These are phyloP conservation scores for Philotrypesis tridentata DNA, from an alignment of 1,140 invertebrate genomes.

Conservation along the genomic window DNA sequence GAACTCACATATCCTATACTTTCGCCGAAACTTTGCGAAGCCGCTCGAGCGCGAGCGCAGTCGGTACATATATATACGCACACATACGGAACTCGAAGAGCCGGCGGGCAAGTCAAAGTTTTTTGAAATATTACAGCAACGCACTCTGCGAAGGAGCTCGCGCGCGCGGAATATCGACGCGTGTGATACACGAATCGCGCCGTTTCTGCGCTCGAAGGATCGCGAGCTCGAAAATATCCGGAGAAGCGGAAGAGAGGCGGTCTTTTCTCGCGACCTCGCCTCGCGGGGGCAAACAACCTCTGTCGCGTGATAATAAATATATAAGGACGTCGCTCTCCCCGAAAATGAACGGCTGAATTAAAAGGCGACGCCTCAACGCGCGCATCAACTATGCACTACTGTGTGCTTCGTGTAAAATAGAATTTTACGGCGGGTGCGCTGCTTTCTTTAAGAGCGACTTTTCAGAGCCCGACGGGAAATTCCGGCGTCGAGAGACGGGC, in stretches of 20 bases:
- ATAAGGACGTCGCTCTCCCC: too few relatives aligned
- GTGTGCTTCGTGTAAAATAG: background rate
- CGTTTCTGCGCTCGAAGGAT: too few relatives aligned
- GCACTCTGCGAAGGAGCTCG: too few relatives aligned
- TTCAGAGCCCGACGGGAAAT: too few relatives aligned
- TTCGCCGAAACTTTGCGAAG: background rate
- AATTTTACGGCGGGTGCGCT: background rate
- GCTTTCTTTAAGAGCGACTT: background rate
- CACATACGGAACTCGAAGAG: background rate
- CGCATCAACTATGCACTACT: background rate
- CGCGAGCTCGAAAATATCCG: too few relatives aligned
- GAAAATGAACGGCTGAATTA: constrained; percentile 56
- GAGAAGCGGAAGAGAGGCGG: too few relatives aligned
- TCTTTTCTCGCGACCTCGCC: background rate
- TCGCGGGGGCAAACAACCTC: constrained; percentile 58
- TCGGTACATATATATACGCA: background rate
- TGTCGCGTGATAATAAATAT: too few relatives aligned
- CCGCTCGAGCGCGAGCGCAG: background rate
- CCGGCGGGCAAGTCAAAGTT: background rate
- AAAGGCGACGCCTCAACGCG: constrained; percentile 14
- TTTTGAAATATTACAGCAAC: background rate
- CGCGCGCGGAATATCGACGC: too few relatives aligned
- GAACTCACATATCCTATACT: background rate
- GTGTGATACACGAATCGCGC: too few relatives aligned
- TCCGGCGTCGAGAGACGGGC: too few relatives aligned